Percentiles rank a stretch among this genome's conserved stretches.
These are phyloP conservation scores for Thinocorus orbignyianus DNA, from an alignment of 2,113 vertebrate species.

Conservation along the genomic window DNA sequence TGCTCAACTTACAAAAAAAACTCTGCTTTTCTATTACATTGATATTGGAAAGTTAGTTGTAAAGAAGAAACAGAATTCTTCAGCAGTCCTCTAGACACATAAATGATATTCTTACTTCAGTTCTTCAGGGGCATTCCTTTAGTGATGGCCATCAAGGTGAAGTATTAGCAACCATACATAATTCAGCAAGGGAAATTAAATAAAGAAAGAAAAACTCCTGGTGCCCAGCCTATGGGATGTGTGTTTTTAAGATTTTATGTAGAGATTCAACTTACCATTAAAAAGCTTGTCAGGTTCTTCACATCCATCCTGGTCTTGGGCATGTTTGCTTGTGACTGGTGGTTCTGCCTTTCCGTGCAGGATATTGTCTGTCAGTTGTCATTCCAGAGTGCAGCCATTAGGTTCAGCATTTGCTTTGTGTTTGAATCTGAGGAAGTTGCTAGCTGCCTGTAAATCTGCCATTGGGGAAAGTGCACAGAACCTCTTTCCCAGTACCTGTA, in stretches of 20 bases:
- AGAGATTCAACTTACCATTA: neutral
- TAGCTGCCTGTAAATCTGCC: neutral
- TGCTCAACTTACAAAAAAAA: neutral
- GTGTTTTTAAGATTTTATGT: neutral
- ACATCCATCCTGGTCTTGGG: accelerated
- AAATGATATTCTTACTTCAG: neutral
- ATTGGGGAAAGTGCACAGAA: neutral
- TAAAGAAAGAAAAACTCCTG: neutral
- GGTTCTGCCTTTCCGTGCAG: neutral
- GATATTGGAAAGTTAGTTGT: neutral
- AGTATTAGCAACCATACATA: neutral
- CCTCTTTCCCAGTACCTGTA: neutral
- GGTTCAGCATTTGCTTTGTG: neutral
- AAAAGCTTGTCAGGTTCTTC: neutral
- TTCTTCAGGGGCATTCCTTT: neutral
- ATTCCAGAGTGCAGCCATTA: neutral
- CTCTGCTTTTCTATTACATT: neutral
- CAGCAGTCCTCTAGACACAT: neutral
- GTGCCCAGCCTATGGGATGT: neutral
- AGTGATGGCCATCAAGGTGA: neutral
- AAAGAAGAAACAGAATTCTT: neutral
- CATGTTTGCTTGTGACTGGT: neutral
- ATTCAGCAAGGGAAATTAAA: neutral
- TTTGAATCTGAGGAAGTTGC: neutral
- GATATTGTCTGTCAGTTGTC: neutral